Evolutionary conservation across 2,888 invertebrate genomes (phyloP).

Genomic region (Brassicogethes aeneus): DNA sequence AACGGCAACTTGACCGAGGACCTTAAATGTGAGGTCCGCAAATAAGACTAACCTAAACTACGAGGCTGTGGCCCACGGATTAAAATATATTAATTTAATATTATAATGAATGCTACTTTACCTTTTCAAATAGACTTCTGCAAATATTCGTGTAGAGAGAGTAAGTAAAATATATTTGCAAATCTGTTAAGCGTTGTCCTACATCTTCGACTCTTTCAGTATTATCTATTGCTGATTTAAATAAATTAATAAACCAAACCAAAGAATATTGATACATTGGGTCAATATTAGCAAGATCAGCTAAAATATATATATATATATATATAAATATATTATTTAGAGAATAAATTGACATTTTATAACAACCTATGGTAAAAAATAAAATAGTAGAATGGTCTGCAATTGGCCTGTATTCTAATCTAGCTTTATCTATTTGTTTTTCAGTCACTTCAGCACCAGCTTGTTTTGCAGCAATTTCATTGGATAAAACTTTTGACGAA

Average conservation of each 20-base stretch:
- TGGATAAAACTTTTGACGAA: conserved; percentile 80
- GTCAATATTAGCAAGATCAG: conserved; percentile 82
- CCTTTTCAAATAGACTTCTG: conserved; percentile 88
- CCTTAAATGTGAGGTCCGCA: too few relatives aligned
- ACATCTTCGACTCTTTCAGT: conserved; percentile 80
- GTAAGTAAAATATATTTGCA: conserved; percentile 77
- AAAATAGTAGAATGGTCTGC: conserved; percentile 82
- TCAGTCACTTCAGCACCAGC: conserved; percentile 83
- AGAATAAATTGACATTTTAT: too few relatives aligned
- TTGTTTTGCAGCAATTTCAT: conserved; percentile 89
- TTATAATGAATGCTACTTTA: too few relatives aligned
- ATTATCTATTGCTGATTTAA: conserved; percentile 76
- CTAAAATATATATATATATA: too few relatives aligned
- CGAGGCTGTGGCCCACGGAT: background rate
- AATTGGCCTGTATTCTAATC: conserved; percentile 82
- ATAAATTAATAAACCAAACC: conserved; percentile 88
- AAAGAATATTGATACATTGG: conserved; percentile 97
- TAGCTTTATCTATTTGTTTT: conserved; percentile 76
- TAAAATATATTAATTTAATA: too few relatives aligned
- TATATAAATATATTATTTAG: too few relatives aligned
- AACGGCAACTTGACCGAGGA: too few relatives aligned
- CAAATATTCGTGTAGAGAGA: conserved; percentile 87
- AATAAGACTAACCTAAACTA: too few relatives aligned
- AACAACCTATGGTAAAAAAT: conserved; percentile 86
- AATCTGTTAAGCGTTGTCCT: conserved; percentile 58